phyloP scores from a whole-genome alignment of 2,888 invertebrate species.

The Dexiosoma caninum region DNA sequence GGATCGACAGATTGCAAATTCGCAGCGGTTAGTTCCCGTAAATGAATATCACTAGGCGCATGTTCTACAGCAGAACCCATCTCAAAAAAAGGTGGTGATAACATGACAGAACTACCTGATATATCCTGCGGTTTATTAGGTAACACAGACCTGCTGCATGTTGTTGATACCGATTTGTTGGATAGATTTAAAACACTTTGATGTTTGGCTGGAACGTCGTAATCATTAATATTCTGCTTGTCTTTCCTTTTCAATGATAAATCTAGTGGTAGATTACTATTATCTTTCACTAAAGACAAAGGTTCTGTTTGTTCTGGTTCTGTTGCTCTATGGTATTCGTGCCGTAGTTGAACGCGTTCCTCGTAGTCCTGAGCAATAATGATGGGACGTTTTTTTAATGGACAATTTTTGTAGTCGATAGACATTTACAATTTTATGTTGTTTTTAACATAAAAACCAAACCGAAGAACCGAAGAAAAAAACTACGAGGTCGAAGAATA shows the following conservation, averaged over 20 bases:
- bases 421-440: constrained; percentile 64
- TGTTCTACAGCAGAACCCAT: constrained; percentile 65
- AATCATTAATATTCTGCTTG: constrained; percentile 66
- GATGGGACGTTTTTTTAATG: constrained; percentile 93
- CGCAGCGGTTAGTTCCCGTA: constrained; percentile 72
- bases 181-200: constrained; percentile 74
- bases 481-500: too few species aligned
- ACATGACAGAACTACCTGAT: constrained; percentile 66
- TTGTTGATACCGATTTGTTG: constrained; percentile 31
- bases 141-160: background rate
- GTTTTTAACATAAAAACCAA: constrained; percentile 40
- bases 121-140: constrained; percentile 33
- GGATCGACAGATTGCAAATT: constrained; percentile 71
- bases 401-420: constrained; percentile 88
- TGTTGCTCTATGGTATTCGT: constrained; percentile 39
- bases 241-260: constrained; percentile 75
- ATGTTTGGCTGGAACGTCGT: constrained; percentile 69
- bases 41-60: constrained; percentile 71
- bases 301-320: constrained; percentile 64
- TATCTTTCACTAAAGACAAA: constrained; percentile 68
- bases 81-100: constrained; percentile 71
- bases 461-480: constrained; percentile 27
- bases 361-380: constrained; percentile 83
- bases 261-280: constrained; percentile 73
- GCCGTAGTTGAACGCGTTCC: constrained; percentile 67